A percentile compares a stretch with the other conserved stretches of the same genome.
Evolutionary conservation across 2,113 vertebrate genomes (phyloP).

Genomic region (Egretta garzetta): DNA sequence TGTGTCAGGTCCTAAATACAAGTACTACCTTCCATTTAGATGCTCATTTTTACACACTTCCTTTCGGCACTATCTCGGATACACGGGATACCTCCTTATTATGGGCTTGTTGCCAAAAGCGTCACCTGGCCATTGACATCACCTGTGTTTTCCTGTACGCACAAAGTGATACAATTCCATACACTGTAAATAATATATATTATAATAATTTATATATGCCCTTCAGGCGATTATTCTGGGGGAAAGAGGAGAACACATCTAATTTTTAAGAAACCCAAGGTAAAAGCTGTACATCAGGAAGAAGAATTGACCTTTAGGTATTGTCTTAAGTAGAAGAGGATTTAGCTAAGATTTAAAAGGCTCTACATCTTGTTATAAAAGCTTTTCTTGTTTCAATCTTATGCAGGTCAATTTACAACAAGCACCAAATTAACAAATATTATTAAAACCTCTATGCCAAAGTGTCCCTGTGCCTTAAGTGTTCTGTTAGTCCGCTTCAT

Average conservation of each 20-base stretch:
- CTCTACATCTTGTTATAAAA: constrained; percentile 72
- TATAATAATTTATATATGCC: constrained; percentile 76
- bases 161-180: constrained; percentile 64
- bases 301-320: constrained; percentile 62
- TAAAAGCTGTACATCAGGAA: constrained; percentile 70
- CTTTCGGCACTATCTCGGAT: constrained; percentile 11
- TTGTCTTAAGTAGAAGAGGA: constrained; percentile 56
- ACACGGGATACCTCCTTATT: not conserved
- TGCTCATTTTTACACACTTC: not conserved
- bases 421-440: constrained; percentile 72
- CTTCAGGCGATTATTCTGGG: constrained; percentile 51
- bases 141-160: constrained; percentile 31
- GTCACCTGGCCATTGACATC: not conserved
- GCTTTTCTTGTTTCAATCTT: constrained; percentile 64
- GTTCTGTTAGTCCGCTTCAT: constrained; percentile 17
- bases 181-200: constrained; percentile 70
- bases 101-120: not conserved
- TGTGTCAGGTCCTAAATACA: not conserved
- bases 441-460: constrained; percentile 56
- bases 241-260: constrained; percentile 51
- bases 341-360: constrained; percentile 74
- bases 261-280: constrained; percentile 61
- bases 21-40: not conserved
- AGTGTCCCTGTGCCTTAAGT: constrained; percentile 73
- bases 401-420: constrained; percentile 70